Base-by-base conservation (phyloP, 35 echinoderm and acorn worm genomes). In the Ophioderma brevispina region DNA sequence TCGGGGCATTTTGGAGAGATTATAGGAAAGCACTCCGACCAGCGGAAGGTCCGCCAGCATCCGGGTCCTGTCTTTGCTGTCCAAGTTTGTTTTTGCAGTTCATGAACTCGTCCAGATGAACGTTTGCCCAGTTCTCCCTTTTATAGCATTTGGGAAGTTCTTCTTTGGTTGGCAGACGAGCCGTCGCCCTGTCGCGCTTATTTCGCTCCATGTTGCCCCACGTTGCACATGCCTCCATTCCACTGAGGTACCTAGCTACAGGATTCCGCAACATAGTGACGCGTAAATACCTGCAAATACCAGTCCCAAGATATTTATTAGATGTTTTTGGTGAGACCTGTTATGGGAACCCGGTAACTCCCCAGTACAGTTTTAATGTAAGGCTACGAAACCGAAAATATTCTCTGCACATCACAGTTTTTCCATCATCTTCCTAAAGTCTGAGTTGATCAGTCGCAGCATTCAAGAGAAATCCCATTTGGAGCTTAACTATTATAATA, bases 201-300 rank as follows among this genome's bases (percentile, higher is more conserved):
- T 33, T 64, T 86, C 36, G n/a, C 89, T 90, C 97, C 97, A 99
- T 0, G 97, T 99, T 25, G 97, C 97, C 97, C 97, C 94, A 18
- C 97, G 77, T 33, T 93, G 79, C 0, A 95, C 91, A 80, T 99
- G 97, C 15, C 87, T 79, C 97, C 97, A 99, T 46, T 99, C n/a
- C 97, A 77, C 97, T 99, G 59, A 99, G 81, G 43, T 84, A 99
- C 18, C 97, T 75, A 11, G 76, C 31, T 0, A 91, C 79, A 3
- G 97, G 97, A 21, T 99, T 55, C 14, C 97, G 97, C 33, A 99
- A 78, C n/a, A n/a, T 32, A 99, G 81, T 18, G 97, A 95, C 31
- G 93, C 64, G 40, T 95, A 99, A 78, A 91, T 95, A 49, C 95
- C 34, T 94, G 95, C n/a, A n/a, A n/a, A n/a, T n/a, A n/a, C n/a